Percentiles rank a stretch among this genome's conserved stretches.
phyloP scores from a whole-genome alignment of 1,140 invertebrate species.

The Acyrthosiphon pisum region DNA sequence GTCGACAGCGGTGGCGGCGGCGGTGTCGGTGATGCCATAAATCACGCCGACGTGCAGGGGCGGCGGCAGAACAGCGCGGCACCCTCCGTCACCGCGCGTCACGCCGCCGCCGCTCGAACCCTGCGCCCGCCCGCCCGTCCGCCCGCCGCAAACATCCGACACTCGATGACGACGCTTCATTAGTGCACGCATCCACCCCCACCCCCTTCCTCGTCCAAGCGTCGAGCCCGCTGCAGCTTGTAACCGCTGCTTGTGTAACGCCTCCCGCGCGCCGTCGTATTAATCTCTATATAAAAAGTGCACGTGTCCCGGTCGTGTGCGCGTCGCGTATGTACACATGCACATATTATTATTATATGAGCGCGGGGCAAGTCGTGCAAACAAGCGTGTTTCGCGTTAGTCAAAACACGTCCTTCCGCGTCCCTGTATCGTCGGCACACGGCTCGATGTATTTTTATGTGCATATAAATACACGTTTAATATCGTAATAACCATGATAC shows the following conservation, averaged over 20 bases:
- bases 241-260: slow-evolving; percentile 38
- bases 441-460: no score
- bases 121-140: neutral
- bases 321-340: neutral
- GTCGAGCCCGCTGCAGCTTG: neutral
- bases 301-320: slow-evolving; percentile 44
- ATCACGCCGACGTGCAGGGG: slow-evolving; percentile 42
- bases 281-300: slow-evolving; percentile 51
- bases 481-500: no score
- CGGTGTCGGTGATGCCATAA: slow-evolving; percentile 38
- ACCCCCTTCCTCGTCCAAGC: neutral
- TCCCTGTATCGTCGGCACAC: neutral
- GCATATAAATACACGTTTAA: no score
- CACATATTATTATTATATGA: neutral
- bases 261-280: neutral
- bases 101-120: neutral
- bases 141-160: slow-evolving; percentile 49
- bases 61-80: neutral
- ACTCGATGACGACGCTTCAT: slow-evolving; percentile 57
- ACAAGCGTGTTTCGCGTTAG: neutral
- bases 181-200: slow-evolving; percentile 27
- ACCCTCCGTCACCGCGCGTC: slow-evolving; percentile 11
- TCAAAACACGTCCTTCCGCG: slow-evolving; percentile 17
- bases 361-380: neutral
- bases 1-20: neutral